These are phyloP conservation scores for Ptychobarbus kaznakovi DNA, from an alignment of 2,797 vertebrate species.

Conservation along the genomic window DNA sequence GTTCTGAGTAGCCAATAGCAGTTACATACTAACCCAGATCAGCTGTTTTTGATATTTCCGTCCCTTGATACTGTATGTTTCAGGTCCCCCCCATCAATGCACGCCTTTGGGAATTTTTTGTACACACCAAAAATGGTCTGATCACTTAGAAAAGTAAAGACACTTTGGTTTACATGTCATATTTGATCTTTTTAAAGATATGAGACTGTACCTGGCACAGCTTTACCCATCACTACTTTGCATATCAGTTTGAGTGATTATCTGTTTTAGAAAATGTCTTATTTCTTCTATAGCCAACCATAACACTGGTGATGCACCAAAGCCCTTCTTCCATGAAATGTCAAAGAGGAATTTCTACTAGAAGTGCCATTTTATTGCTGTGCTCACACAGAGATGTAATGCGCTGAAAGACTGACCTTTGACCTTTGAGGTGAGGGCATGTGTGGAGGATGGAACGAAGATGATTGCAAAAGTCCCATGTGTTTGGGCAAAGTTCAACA, in stretches of 20 bases:
- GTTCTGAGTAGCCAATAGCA: neutral
- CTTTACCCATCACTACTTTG: neutral
- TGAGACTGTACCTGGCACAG: slow-evolving; percentile 6
- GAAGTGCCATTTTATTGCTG: slow-evolving; percentile 20
- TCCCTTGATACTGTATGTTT: neutral
- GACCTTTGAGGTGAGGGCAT: slow-evolving; percentile 31
- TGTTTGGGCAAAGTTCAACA: slow-evolving; percentile 10
- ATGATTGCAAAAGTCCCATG: neutral
- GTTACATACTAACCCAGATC: neutral
- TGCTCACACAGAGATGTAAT: slow-evolving; percentile 24
- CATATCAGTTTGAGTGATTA: slow-evolving; percentile 10
- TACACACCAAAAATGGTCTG: neutral
- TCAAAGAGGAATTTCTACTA: slow-evolving; percentile 43
- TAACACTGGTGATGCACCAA: slow-evolving; percentile 10
- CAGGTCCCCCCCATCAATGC: neutral
- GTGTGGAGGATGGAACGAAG: slow-evolving; percentile 15
- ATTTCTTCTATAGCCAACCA: slow-evolving; percentile 9
- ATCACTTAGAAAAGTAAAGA: neutral
- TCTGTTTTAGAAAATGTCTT: neutral
- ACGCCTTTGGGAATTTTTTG: neutral
- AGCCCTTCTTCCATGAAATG: slow-evolving; percentile 44
- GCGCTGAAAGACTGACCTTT: slow-evolving; percentile 22
- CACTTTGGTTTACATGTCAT: neutral
- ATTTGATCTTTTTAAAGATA: neutral
- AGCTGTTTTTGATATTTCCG: neutral